Evolutionary conservation across 2,113 vertebrate species (phyloP).

Genomic region (Platysteira castanea): DNA sequence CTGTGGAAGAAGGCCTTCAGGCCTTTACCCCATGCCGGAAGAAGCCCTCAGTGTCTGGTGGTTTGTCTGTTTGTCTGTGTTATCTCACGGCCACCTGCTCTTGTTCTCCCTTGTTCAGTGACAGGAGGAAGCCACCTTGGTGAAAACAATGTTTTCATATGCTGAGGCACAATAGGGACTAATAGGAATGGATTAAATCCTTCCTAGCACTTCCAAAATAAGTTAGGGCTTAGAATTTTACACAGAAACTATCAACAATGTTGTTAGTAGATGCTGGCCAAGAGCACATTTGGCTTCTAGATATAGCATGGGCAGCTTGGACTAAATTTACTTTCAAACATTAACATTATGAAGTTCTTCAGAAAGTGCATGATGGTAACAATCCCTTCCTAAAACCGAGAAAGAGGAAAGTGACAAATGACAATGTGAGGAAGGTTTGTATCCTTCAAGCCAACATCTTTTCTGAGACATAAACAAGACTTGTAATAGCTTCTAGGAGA

Average conservation of each 20-base stretch:
- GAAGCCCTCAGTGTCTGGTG: not conserved
- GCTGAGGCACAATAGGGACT: not conserved
- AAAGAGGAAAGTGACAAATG: not conserved
- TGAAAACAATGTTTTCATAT: not conserved
- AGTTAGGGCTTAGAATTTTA: not conserved
- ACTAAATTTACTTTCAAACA: not conserved
- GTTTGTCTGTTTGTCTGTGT: not conserved
- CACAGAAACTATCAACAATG: not conserved
- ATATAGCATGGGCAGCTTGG: not conserved
- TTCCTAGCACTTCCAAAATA: not conserved
- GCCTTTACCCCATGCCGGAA: not conserved
- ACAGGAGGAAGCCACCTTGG: not conserved
- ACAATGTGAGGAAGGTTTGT: not conserved
- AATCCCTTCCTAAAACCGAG: not conserved
- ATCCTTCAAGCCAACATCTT: not conserved
- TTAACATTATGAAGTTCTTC: not conserved
- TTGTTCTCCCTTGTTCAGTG: not conserved
- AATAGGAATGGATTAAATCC: not conserved
- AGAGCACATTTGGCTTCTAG: not conserved
- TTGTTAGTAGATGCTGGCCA: not conserved
- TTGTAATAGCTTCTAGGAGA: not conserved
- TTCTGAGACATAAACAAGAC: not conserved
- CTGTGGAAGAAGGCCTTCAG: not conserved
- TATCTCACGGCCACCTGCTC: not conserved
- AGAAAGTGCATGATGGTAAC: not conserved